Evolutionary conservation across 2,113 vertebrate species (phyloP), one percentile per base, ranked within the genome.

Genomic region (Campylomormyrus tamandua): DNA sequence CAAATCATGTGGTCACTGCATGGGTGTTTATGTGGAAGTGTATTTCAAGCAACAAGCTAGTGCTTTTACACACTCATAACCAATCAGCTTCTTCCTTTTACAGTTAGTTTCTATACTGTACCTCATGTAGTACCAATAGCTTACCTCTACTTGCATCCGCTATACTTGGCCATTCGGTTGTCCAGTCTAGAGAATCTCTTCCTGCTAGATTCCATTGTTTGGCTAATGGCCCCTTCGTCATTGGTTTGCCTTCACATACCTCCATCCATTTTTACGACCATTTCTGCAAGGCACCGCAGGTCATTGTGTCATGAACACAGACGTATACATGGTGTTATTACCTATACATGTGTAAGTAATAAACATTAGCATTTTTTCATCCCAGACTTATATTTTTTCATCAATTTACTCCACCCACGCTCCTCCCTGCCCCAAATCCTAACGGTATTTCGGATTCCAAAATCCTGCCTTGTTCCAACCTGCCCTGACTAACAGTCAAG

Each of bases 361-460:
- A n/a, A 62, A 62, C 56, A 9, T n/a, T 24, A 31, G 3, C 62
- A 31, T 70, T 49, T 13, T 48, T 86, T 89, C 83, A 48, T 50
- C 24, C 46, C 24, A 87, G 50, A 17, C 31, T 39, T 8, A 31
- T 46, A 10, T 42, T 49, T 48, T 74, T 49, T 48, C 24, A 49
- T 45, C 27, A 46, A 46, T 70, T 49, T 50, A 31, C 58, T n/a
- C 48, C 27, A 9, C 56, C 87, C 49, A 46, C 52, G 1, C 49
- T 39, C 39, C 89, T 48, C 89, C 39, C 50, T 62, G 42, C 87
- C 90, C 77, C 50, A 90, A 92, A 93, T 93, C 92, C 92, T 93
- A 93, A 93, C 91, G 92, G 92, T 93, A 93, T 93, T 93, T 90
- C 89, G 74, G 49, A 80, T 35, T 85, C 39, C 87, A 56, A 89